phyloP scores from a whole-genome alignment of 2,888 invertebrate species.

The Pachymerium ferrugineum region DNA sequence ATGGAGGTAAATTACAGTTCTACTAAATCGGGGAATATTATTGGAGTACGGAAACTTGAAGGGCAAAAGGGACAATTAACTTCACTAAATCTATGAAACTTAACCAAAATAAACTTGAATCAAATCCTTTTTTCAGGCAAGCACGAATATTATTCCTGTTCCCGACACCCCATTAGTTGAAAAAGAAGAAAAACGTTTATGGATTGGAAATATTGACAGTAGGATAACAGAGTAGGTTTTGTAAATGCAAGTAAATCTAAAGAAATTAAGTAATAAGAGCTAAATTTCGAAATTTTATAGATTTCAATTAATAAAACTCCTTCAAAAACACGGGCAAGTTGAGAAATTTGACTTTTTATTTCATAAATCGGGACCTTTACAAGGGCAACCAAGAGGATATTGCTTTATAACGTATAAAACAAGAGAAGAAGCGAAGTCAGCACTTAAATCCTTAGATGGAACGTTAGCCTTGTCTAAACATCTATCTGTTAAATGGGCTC shows the following conservation, averaged over 20 bases:
- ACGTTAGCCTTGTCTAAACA: constrained; percentile 66
- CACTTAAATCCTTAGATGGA: constrained; percentile 68
- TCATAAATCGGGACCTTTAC: constrained; percentile 81
- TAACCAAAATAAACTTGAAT: not conserved
- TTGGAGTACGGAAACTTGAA: too few relatives aligned
- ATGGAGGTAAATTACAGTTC: too few relatives aligned
- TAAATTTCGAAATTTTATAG: constrained; percentile 39
- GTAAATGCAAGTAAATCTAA: not conserved
- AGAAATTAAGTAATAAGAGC: not conserved
- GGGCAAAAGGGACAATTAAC: too few relatives aligned
- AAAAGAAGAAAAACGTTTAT: constrained; percentile 62
- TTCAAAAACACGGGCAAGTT: constrained; percentile 87
- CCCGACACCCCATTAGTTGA: not conserved
- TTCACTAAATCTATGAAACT: too few relatives aligned
- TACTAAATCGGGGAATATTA: too few relatives aligned
- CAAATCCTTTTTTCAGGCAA: not conserved
- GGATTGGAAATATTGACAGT: constrained; percentile 88
- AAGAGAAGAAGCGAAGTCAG: constrained; percentile 62
- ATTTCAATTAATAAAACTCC: constrained; percentile 85
- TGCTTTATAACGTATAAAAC: constrained; percentile 80
- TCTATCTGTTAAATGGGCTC: constrained; percentile 59
- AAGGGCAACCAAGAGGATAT: constrained; percentile 85
- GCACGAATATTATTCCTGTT: not conserved
- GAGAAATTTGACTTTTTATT: constrained; percentile 94
- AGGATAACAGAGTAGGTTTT: constrained; percentile 87